Evolutionary conservation across 2,797 vertebrate genomes (phyloP), one percentile per base, ranked within the genome.

Genomic region (Cyprinella venusta): DNA sequence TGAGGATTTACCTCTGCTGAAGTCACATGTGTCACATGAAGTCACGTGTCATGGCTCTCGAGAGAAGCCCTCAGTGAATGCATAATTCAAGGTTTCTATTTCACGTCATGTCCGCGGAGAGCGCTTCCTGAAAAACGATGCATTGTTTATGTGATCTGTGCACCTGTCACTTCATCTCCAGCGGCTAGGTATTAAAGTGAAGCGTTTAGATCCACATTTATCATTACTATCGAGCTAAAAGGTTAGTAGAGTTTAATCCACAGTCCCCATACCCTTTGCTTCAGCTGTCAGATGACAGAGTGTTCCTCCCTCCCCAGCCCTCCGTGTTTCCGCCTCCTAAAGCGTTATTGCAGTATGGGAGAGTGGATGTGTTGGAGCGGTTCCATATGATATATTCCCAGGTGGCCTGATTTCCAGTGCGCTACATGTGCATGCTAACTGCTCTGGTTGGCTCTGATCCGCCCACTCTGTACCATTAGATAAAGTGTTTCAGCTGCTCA

Each of bases 381-480:
- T 64, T 84, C 84, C 72, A 82, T 83, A 78, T 80, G 61, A 87
- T 85, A n/a, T 80, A 82, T 82, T 89, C 86, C 87, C 86, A 16
- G 71, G 80, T 85, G 89, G 82, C 88, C 86, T 87, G 79, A 69
- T 90, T 89, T 86, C 83, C 76, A 82, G 71, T 82, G 79, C 63
- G 33, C 69, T 82, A 81, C 80, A 86, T 78, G 71, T 79, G 80
- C 71, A 86, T 84, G 80, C 72, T 86, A 86, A 88, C 82, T 68
- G 72, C 79, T 79, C 79, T 72, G 82, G 45, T 82, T 76, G 63
- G 65, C 81, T 89, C 79, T 84, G 86, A 90, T 89, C 82, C 80
- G 56, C 86, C 88, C 80, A 86, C 86, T 79, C 86, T 80, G 68
- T 74, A 69, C 79, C 86, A 84, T 87, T 86, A 84, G 87, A 89